Evolutionary conservation across 2,797 vertebrate species (phyloP).

Genomic region (Neoniphon sammara): DNA sequence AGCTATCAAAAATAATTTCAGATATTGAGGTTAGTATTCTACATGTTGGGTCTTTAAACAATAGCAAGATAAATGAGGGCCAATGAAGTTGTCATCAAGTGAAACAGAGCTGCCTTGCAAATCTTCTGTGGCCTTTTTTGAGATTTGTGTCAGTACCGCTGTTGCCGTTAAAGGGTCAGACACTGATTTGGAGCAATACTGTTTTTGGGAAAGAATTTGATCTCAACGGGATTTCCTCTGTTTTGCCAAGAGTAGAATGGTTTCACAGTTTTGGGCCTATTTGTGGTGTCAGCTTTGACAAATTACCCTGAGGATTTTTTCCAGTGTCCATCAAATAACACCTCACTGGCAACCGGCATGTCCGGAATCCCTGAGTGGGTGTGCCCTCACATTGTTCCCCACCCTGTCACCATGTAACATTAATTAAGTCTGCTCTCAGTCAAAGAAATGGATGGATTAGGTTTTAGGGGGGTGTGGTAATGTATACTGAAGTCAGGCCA

Average conservation of each 20-base stretch:
- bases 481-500: constrained; percentile 15
- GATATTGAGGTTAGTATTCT: background rate
- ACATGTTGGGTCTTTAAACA: background rate
- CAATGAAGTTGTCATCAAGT: background rate
- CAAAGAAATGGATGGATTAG: constrained; percentile 37
- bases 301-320: constrained; percentile 68
- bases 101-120: background rate
- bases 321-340: constrained; percentile 62
- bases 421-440: constrained; percentile 35
- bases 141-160: background rate
- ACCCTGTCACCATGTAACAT: constrained; percentile 51
- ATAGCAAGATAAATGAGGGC: background rate
- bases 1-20: background rate
- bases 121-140: background rate
- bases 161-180: background rate
- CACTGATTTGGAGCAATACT: constrained; percentile 48
- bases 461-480: constrained; percentile 17
- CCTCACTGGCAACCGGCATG: constrained; percentile 55
- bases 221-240: constrained; percentile 73
- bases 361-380: constrained; percentile 55
- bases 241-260: constrained; percentile 68
- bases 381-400: constrained; percentile 45
- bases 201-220: constrained; percentile 66
- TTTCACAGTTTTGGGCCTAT: constrained; percentile 62
- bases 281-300: constrained; percentile 72